These are phyloP conservation scores for Coleophora deauratella DNA, from an alignment of 2,888 invertebrate genomes.

Conservation along the genomic window DNA sequence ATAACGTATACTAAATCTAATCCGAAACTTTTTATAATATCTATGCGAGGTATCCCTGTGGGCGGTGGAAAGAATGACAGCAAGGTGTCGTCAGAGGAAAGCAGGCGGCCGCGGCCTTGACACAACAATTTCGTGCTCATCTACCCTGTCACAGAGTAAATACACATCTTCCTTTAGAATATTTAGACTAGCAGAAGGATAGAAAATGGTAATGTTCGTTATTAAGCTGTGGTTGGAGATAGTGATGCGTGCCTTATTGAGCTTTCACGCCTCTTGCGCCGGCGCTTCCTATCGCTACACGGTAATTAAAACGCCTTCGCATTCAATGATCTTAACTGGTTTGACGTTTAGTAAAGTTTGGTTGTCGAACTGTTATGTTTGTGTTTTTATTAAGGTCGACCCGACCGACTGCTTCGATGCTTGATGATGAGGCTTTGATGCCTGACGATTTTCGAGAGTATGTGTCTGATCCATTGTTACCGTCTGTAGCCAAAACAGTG, in stretches of 20 bases:
- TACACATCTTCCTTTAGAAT: slow-evolving; percentile 7
- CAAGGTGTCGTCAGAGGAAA: slow-evolving; percentile 46
- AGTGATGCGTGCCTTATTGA: slow-evolving; percentile 35
- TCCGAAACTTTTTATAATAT: slow-evolving; percentile 57
- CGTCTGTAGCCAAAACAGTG: too few species aligned
- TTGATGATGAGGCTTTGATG: too few species aligned
- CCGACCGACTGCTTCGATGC: too few species aligned
- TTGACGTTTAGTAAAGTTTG: slow-evolving; percentile 3
- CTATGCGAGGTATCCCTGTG: slow-evolving; percentile 69
- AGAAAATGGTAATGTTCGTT: background rate
- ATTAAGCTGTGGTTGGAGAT: slow-evolving; percentile 31
- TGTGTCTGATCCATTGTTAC: too few species aligned
- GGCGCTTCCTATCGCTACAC: slow-evolving; percentile 44
- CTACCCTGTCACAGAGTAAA: slow-evolving; percentile 40
- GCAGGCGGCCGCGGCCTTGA: slow-evolving; percentile 60
- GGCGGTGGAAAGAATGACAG: slow-evolving; percentile 61
- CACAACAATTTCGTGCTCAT: slow-evolving; percentile 64
- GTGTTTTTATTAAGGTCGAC: too few species aligned
- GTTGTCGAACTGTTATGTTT: background rate
- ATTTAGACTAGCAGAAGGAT: too few species aligned
- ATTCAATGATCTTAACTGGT: slow-evolving; percentile 29
- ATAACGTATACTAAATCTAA: slow-evolving; percentile 35
- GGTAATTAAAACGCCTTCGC: slow-evolving; percentile 49
- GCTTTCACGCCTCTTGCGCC: slow-evolving; percentile 58
- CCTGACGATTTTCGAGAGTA: too few species aligned